Evolutionary conservation across 1,140 invertebrate genomes (phyloP).

Genomic region (Drosophila pallidifrons): DNA sequence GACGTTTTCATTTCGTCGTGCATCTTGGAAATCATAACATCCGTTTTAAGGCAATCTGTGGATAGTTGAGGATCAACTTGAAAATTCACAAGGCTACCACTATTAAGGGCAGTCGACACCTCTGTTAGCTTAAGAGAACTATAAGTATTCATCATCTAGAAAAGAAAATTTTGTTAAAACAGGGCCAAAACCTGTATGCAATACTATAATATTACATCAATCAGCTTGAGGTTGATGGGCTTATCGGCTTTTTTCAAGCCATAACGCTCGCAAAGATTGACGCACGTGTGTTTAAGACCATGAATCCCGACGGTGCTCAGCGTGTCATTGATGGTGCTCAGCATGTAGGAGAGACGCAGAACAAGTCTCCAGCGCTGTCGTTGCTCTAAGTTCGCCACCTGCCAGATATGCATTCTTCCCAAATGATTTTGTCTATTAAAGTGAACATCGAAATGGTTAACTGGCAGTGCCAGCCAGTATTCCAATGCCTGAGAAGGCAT

Average conservation of each 20-base stretch:
- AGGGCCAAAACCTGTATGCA: too few relatives aligned
- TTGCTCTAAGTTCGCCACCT: neutral
- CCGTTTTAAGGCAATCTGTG: conserved; percentile 19
- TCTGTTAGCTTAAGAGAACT: neutral
- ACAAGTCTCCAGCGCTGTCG: conserved; percentile 8
- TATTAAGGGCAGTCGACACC: neutral
- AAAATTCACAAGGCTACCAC: conserved; percentile 7
- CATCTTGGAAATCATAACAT: conserved; percentile 5
- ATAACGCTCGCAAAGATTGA: conserved; percentile 20
- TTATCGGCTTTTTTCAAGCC: conserved; percentile 9
- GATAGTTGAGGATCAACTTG: neutral
- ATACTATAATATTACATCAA: conserved; percentile 8
- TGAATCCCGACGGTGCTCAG: conserved; percentile 24
- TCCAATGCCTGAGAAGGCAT: neutral
- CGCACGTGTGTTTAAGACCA: conserved; percentile 24
- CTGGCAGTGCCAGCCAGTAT: conserved; percentile 22
- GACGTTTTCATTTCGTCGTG: neutral
- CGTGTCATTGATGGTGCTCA: conserved; percentile 12
- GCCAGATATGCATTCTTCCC: conserved; percentile 24
- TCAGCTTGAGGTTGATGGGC: neutral
- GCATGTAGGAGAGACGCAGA: conserved; percentile 16
- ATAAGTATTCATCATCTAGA: conserved; percentile 25
- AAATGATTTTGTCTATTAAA: conserved; percentile 10
- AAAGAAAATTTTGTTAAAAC: too few relatives aligned
- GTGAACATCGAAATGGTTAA: conserved; percentile 13